A percentile compares a stretch with the other conserved stretches of the same genome.
phyloP scores from a whole-genome alignment of 2,113 vertebrate species.

The Prionailurus bengalensis region DNA sequence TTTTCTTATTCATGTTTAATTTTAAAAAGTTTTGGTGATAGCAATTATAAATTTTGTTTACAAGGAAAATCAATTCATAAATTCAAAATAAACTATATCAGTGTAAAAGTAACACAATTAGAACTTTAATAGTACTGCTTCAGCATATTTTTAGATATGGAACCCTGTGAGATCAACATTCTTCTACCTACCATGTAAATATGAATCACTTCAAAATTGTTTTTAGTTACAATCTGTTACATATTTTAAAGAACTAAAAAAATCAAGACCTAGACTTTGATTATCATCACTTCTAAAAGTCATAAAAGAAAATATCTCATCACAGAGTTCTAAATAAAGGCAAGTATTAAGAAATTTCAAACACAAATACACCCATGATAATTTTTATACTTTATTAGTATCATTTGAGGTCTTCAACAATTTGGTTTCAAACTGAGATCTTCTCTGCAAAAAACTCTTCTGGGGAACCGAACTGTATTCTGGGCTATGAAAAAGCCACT shows the following conservation, averaged over 20 bases:
- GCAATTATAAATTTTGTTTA: slow-evolving; percentile 19
- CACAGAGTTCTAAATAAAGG: slow-evolving; percentile 45
- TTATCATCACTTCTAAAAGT: not conserved
- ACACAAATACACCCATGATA: not conserved
- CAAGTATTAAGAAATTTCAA: not conserved
- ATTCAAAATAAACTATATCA: not conserved
- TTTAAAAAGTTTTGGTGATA: not conserved
- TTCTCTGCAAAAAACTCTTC: slow-evolving; percentile 47
- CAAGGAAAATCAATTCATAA: slow-evolving; percentile 33
- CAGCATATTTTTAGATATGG: not conserved
- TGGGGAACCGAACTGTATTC: not conserved
- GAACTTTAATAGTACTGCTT: not conserved
- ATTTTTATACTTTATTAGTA: slow-evolving; percentile 51
- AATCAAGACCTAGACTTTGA: not conserved
- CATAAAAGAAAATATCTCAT: slow-evolving; percentile 34
- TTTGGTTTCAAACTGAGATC: slow-evolving; percentile 63
- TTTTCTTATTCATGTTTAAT: slow-evolving; percentile 30
- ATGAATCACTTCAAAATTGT: not conserved
- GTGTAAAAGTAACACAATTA: not conserved
- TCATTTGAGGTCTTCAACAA: not conserved
- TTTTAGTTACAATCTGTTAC: slow-evolving; percentile 13
- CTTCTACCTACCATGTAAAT: not conserved
- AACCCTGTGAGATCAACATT: not conserved
- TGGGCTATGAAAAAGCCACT: slow-evolving; percentile 76
- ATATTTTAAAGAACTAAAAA: slow-evolving; percentile 39